Conservation (phyloP, 2,797 vertebrate species). For the Otus scops region DNA sequence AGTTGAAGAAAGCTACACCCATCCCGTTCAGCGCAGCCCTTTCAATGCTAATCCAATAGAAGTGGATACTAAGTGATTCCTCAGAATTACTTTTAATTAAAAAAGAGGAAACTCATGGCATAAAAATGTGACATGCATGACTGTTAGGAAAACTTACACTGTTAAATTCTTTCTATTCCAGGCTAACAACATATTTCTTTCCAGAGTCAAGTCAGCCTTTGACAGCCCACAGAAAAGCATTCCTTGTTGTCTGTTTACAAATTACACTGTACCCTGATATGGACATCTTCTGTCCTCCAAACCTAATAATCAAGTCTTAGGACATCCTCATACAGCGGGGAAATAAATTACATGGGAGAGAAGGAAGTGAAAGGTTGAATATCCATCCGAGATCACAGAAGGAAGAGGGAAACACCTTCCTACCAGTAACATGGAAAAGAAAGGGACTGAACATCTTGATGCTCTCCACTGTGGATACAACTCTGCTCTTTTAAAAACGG, state of each 20-base stretch:
- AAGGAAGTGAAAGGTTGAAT: not conserved
- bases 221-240: not conserved
- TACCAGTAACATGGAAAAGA: not conserved
- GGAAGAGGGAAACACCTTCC: not conserved
- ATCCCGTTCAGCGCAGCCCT: not conserved
- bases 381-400: no score
- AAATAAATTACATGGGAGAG: not conserved
- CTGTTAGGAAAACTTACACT: not conserved
- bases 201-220: not conserved
- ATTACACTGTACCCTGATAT: not conserved
- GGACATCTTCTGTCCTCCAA: not conserved
- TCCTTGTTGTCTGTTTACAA: not conserved
- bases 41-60: not conserved
- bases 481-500: not conserved
- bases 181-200: not conserved
- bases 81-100: not conserved
- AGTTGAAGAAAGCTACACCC: slow-evolving; percentile 23
- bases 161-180: not conserved
- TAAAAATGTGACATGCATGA: not conserved
- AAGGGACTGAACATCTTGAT: not conserved
- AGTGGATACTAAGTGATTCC: not conserved
- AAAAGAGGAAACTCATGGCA: not conserved
- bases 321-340: not conserved
- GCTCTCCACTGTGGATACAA: not conserved
- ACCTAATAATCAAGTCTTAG: not conserved